phyloP scores from a whole-genome alignment of 2,113 vertebrate species.

The Natator depressus region DNA sequence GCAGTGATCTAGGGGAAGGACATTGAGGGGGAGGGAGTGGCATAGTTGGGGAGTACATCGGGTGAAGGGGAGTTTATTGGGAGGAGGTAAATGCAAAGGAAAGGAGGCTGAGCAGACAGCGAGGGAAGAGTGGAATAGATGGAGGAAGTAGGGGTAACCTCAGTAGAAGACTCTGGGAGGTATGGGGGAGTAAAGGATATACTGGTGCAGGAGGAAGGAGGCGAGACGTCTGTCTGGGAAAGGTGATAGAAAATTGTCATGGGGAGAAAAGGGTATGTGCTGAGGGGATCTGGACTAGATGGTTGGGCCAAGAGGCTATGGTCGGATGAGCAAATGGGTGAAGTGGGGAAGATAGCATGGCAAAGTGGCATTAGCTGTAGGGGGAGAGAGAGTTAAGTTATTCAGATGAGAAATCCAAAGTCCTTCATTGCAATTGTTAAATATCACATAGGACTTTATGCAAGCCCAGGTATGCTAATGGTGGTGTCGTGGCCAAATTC shows the following conservation, averaged over 20 bases:
- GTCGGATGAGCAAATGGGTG: background rate
- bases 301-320: background rate
- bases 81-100: background rate
- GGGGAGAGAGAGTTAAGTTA: background rate
- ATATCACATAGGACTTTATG: background rate
- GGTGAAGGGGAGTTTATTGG: background rate
- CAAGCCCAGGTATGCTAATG: background rate
- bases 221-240: background rate
- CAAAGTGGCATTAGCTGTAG: background rate
- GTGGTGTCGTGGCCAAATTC: background rate
- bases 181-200: background rate
- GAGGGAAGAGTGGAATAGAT: background rate
- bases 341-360: background rate
- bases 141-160: background rate
- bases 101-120: background rate
- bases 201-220: background rate
- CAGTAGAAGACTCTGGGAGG: background rate
- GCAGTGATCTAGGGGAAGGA: background rate
- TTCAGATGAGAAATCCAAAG: background rate
- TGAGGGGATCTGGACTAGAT: background rate
- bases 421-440: background rate
- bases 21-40: background rate
- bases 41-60: constrained; percentile 4
- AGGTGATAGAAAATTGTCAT: background rate
- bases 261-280: background rate